Evolutionary conservation across 2,113 vertebrate genomes (phyloP).

Genomic region (Leptodactylus fuscus): DNA sequence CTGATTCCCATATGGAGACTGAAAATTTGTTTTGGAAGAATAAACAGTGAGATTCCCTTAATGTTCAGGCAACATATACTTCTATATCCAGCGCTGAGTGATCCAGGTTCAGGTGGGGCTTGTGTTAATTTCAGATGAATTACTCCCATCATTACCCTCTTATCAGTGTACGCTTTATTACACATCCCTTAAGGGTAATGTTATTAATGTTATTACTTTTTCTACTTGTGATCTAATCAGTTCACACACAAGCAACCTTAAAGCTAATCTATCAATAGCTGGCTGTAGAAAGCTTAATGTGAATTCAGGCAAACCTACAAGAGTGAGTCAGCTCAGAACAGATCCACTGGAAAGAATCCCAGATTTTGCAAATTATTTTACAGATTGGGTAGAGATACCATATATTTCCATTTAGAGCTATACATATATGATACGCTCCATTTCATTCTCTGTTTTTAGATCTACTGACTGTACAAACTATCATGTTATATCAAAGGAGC

Average conservation of each 20-base stretch:
- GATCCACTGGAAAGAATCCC: conserved; percentile 48
- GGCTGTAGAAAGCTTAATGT: conserved; percentile 48
- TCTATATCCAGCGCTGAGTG: conserved; percentile 43
- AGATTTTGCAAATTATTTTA: conserved; percentile 49
- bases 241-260: conserved; percentile 47
- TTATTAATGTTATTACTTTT: conserved; percentile 50
- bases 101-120: conserved; percentile 51
- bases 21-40: conserved; percentile 57
- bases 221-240: conserved; percentile 53
- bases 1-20: conserved; percentile 44
- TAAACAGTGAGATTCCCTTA: conserved; percentile 45
- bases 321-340: conserved; percentile 35
- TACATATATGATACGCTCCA: conserved; percentile 5
- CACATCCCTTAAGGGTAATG: conserved; percentile 51
- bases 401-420: conserved; percentile 6
- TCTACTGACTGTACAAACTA: conserved; percentile 16
- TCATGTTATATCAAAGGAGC: neutral
- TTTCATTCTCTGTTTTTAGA: conserved; percentile 22
- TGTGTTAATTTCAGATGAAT: conserved; percentile 46
- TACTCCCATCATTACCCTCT: conserved; percentile 44
- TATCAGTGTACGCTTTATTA: conserved; percentile 34
- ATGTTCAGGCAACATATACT: conserved; percentile 44
- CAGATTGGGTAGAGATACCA: conserved; percentile 17
- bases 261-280: conserved; percentile 53
- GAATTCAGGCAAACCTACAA: conserved; percentile 52